Conservation (phyloP, 2,888 invertebrate genomes). For the Heteromurus nitidus region DNA sequence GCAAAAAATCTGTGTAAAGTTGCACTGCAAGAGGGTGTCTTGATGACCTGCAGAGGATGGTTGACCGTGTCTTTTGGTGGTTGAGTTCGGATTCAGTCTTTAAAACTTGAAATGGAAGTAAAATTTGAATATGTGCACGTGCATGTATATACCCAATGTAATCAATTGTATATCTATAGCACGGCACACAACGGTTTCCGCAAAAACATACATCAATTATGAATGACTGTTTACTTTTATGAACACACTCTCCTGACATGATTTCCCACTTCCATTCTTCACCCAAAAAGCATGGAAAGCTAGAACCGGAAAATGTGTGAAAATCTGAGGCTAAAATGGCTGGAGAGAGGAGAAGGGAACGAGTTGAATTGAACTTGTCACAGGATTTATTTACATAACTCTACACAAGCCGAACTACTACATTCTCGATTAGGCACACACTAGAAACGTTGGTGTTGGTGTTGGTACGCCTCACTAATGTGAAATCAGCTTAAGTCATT, state of each 20-base stretch:
- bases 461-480: background rate
- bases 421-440: background rate
- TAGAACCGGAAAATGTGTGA: background rate
- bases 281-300: background rate
- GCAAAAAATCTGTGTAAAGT: background rate
- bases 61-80: too few relatives aligned
- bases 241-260: slow-evolving; percentile 2
- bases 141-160: background rate
- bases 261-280: background rate
- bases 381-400: background rate
- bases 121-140: background rate
- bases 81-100: background rate
- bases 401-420: background rate
- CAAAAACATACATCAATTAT: background rate
- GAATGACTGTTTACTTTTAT: background rate
- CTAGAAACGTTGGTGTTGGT: background rate
- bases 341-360: too few relatives aligned
- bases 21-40: background rate
- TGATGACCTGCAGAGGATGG: too few relatives aligned
- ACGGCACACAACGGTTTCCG: background rate
- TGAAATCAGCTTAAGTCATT: background rate
- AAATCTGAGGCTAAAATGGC: too few relatives aligned
- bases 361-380: background rate
- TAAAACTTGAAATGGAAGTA: background rate
- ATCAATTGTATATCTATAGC: background rate